These are phyloP conservation scores for Eospalax fontanierii DNA, from an alignment of 2,797 vertebrate species.

Conservation along the genomic window DNA sequence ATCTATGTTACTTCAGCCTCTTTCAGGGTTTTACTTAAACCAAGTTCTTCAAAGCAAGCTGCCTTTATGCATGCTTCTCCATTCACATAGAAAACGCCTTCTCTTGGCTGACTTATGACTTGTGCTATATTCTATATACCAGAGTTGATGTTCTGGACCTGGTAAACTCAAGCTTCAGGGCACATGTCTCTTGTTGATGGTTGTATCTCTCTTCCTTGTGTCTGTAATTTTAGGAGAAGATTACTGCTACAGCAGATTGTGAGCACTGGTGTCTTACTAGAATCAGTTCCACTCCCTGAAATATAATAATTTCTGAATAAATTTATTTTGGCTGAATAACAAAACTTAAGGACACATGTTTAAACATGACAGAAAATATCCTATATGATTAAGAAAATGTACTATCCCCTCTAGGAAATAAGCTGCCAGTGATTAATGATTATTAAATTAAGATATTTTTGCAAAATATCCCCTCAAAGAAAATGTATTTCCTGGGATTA, in stretches of 20 bases:
- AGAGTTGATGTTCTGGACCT: background rate
- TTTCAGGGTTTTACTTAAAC: slow-evolving; percentile 13
- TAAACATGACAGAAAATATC: slow-evolving; percentile 32
- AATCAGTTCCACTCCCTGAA: background rate
- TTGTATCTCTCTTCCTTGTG: background rate
- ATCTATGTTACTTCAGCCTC: background rate
- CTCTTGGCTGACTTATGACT: background rate
- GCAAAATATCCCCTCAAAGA: background rate
- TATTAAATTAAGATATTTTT: background rate
- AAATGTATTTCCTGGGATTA: slow-evolving; percentile 2
- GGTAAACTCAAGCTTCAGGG: background rate
- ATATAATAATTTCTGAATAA: background rate
- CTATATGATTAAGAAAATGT: background rate
- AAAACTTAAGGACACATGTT: background rate
- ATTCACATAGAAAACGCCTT: background rate
- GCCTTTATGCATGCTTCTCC: background rate
- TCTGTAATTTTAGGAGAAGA: background rate
- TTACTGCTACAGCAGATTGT: background rate
- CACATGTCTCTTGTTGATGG: background rate
- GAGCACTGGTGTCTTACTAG: background rate
- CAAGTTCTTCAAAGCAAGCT: background rate
- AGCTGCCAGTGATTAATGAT: background rate
- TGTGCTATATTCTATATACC: background rate
- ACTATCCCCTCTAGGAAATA: background rate
- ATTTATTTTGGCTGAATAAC: background rate